Conservation (phyloP, 2,113 vertebrate species). For the Triplophysa siluroides region DNA sequence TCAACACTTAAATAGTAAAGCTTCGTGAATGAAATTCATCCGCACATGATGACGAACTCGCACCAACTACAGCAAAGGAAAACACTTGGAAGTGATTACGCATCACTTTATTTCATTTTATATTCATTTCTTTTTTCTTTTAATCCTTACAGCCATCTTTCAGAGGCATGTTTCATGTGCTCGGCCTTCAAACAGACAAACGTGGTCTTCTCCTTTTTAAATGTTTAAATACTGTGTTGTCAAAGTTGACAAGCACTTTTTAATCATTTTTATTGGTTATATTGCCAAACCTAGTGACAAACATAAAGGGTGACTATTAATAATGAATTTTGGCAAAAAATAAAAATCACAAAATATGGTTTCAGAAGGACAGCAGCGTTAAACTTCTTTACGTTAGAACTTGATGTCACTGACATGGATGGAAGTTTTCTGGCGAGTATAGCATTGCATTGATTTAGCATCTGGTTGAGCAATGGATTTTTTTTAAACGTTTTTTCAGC, state of each 20-base stretch:
- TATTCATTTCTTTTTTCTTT: constrained; percentile 13
- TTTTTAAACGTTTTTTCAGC: constrained; percentile 33
- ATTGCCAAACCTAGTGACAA: no score
- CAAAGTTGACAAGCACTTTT: no score
- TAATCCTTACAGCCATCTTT: background rate
- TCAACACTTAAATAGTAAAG: constrained; percentile 27
- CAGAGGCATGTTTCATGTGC: constrained; percentile 15
- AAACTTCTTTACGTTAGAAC: constrained; percentile 30
- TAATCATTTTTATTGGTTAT: no score
- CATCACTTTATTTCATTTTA: background rate
- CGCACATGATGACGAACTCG: background rate
- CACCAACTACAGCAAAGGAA: background rate
- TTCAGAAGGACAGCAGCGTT: no score
- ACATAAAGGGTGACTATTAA: no score
- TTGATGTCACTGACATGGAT: constrained; percentile 16
- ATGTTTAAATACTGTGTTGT: no score
- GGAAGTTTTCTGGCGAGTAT: constrained; percentile 39
- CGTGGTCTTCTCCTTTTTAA: background rate
- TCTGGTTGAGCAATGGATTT: constrained; percentile 23
- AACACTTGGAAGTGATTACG: background rate
- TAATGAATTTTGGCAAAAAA: no score
- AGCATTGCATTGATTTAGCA: constrained; percentile 19
- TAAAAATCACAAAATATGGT: no score
- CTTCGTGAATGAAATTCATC: background rate
- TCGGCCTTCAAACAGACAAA: constrained; percentile 21